Percentiles rank a stretch among this genome's conserved stretches.
phyloP scores from a whole-genome alignment of 2,888 invertebrate genomes.

The Yponomeuta cagnagella region DNA sequence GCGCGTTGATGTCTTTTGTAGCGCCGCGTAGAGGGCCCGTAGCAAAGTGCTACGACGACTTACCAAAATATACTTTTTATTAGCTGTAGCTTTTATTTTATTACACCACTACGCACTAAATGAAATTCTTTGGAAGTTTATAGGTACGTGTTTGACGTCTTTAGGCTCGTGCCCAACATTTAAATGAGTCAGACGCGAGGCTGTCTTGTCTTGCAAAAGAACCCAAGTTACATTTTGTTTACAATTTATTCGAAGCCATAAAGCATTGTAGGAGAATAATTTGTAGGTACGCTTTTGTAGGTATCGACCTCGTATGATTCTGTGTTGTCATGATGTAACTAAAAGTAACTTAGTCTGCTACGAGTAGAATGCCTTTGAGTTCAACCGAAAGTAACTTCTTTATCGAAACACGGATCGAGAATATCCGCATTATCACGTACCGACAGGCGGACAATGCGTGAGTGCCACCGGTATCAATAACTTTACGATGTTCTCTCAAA shows the following conservation, averaged over 20 bases:
- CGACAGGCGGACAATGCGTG: background rate
- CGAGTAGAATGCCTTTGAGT: background rate
- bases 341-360: background rate
- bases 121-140: too few species aligned
- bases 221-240: background rate
- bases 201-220: too few species aligned
- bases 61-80: background rate
- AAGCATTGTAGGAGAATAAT: background rate
- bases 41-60: conserved; percentile 5
- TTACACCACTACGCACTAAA: background rate
- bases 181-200: too few species aligned
- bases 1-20: conserved; percentile 14
- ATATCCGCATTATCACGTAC: conserved; percentile 1
- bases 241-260: background rate
- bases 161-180: too few species aligned
- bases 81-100: background rate
- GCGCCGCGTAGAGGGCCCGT: background rate
- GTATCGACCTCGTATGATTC: background rate
- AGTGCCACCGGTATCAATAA: conserved; percentile 16
- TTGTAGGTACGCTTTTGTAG: too few species aligned
- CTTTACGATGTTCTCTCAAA: conserved; percentile 13
- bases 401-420: background rate
- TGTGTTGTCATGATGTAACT: background rate
- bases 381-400: background rate
- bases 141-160: too few species aligned